Evolutionary conservation across 2,113 vertebrate genomes (phyloP), one percentile per base, ranked within the genome.

Genomic region (Pyrgilauda ruficollis): DNA sequence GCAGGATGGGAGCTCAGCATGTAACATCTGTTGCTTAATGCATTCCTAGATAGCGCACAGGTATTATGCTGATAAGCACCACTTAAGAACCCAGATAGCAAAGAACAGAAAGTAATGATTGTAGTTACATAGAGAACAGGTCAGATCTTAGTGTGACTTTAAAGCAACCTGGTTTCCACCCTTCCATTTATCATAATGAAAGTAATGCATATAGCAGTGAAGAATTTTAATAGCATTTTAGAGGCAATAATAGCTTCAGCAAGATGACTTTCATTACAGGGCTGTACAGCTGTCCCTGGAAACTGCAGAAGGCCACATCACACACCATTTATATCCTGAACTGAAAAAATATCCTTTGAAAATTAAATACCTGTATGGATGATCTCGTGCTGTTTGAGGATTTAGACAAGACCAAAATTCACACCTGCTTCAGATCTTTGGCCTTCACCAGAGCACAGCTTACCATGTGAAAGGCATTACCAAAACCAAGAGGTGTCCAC

Each of bases 31-130:
- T 89, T 94, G 76, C 64, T 86, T 92, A 95, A 93, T 78, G 72
- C 88, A 89, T 96, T 94, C 92, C 86, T 95, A 94, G 92, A 87
- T 88, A 90, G 92, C 61, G 78, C 69, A 39, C 8, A 70, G 86
- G 59, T 88, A 86, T 37, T 69, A n/a, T 55, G 63, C 46, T 81
- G 88, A 86, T 93, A 94, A 95, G 17, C 59, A 70, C 68, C 28
- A 52, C 84, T 90, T 87, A 87, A 87, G 78, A 91, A 90, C 53
- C 0, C 1, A 92, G 88, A 86, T 59, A 92, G 50, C n/a, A 83
- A 86, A 69, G 70, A 86, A 88, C 75, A 83, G 43, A 83, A 93
- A 93, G 43, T 49, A 85, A 69, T 62, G 28, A 72, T 46, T 55
- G n/a, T 31, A 83, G 63, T 89, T 92, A 62, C 2, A 2, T 27